Percentiles rank a stretch among this genome's conserved stretches.
Conservation (phyloP, 2,797 vertebrate genomes). For the Eulemur rubriventer region DNA sequence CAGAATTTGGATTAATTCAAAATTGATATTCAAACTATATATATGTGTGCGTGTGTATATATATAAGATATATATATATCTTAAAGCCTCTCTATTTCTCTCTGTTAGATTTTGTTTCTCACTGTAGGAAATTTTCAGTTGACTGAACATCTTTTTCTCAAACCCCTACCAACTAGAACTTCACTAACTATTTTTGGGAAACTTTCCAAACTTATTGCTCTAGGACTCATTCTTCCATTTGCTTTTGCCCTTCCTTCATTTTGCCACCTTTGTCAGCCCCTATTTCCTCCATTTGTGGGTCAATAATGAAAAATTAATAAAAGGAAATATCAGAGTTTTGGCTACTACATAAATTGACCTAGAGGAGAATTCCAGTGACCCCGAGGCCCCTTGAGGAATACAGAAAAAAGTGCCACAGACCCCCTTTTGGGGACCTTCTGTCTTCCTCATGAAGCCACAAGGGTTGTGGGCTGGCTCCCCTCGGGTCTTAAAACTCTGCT, state of each 20-base stretch:
- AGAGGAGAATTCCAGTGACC: background rate
- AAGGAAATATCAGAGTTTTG: background rate
- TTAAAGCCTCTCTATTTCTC: background rate
- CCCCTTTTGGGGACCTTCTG: background rate
- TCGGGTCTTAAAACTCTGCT: background rate
- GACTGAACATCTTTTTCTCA: background rate
- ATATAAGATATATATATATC: background rate
- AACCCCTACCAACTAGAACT: background rate
- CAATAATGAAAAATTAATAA: background rate
- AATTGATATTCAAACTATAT: background rate
- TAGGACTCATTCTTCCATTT: background rate
- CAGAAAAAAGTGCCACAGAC: background rate
- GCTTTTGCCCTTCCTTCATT: background rate
- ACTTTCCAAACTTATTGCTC: background rate
- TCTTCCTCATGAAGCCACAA: background rate
- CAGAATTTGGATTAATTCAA: background rate
- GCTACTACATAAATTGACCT: too few relatives aligned
- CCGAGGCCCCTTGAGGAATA: background rate
- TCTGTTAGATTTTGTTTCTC: background rate
- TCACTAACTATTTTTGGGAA: background rate
- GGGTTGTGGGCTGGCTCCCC: background rate
- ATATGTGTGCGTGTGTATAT: too few relatives aligned
- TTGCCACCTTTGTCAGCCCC: background rate
- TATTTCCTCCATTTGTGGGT: background rate
- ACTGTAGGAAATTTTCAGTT: background rate